phyloP scores from a whole-genome alignment of 2,113 vertebrate genomes.

The Chrysochloris asiatica region DNA sequence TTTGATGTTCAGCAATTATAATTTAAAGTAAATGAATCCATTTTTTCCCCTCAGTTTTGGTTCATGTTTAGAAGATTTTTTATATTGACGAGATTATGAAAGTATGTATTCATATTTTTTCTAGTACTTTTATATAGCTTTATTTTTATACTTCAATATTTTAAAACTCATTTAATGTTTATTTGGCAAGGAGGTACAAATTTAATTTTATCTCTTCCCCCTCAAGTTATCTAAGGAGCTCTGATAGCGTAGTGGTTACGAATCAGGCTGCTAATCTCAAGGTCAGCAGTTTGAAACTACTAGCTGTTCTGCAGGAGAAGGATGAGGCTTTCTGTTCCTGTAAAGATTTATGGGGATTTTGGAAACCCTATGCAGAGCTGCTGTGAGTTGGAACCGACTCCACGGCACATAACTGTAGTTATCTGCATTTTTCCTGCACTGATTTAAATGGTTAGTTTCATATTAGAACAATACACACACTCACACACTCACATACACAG shows the following conservation, averaged over 20 bases:
- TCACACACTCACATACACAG: no score
- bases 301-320: no score
- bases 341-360: no score
- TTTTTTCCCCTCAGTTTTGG: neutral
- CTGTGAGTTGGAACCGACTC: no score
- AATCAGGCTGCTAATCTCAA: no score
- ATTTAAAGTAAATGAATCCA: neutral
- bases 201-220: neutral
- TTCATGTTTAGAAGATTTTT: conserved; percentile 12
- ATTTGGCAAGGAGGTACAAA: neutral
- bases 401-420: no score
- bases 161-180: conserved; percentile 31
- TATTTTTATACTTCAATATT: conserved; percentile 11
- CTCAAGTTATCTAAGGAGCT: neutral
- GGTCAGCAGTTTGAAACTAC: no score
- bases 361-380: no score
- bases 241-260: no score
- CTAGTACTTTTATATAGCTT: neutral
- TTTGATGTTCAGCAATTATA: neutral
- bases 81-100: neutral
- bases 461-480: neutral
- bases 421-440: no score
- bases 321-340: no score
- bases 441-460: neutral
- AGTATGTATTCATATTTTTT: neutral